phyloP scores from a whole-genome alignment of 2,113 vertebrate genomes.

The Stegostoma tigrinum region DNA sequence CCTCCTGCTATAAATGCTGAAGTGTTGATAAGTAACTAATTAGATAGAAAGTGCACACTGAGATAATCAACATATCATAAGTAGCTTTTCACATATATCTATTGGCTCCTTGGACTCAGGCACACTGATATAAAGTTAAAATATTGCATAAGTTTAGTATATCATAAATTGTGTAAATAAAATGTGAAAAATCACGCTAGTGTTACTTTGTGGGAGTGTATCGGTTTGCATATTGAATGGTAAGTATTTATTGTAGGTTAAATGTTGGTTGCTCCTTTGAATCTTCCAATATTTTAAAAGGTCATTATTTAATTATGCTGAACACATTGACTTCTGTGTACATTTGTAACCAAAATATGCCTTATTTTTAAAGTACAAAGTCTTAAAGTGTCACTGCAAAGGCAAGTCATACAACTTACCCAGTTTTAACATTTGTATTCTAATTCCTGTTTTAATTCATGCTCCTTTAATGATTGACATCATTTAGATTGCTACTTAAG shows the following conservation, averaged over 20 bases:
- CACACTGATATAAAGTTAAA: not conserved
- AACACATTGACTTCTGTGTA: not conserved
- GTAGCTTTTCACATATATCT: not conserved
- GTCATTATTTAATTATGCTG: not conserved
- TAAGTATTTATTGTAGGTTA: not conserved
- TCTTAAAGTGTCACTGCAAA: not conserved
- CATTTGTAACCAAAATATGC: not conserved
- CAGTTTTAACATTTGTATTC: not conserved
- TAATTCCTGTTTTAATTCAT: not conserved
- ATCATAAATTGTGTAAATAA: not conserved
- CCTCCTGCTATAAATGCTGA: not conserved
- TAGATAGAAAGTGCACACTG: not conserved
- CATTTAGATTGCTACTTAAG: not conserved
- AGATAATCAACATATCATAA: not conserved
- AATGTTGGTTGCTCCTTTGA: not conserved
- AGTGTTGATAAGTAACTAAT: not conserved
- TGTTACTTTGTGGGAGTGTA: not conserved
- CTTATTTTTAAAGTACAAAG: not conserved
- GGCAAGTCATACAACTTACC: not conserved
- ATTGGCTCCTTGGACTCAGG: not conserved
- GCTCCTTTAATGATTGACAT: not conserved
- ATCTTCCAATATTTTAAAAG: not conserved
- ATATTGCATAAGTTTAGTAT: not conserved
- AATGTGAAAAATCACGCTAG: not conserved
- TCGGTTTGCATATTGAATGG: not conserved